Evolutionary conservation across 2,888 invertebrate species (phyloP), one percentile per base, ranked within the genome.

Genomic region (Plebejus melissa): DNA sequence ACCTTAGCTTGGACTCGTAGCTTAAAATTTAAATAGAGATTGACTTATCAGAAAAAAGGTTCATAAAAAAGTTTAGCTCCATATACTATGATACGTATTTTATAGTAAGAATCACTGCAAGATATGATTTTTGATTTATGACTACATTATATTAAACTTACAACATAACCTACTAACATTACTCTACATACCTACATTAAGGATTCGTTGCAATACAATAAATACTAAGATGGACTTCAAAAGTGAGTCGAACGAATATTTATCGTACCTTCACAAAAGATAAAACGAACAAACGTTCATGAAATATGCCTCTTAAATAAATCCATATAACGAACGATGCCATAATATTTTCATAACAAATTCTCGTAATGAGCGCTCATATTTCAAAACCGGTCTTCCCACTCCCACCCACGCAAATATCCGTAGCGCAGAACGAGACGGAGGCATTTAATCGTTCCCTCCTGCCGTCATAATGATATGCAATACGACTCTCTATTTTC

Each of bases 401-500:
- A 69, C 74, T 85, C 81, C 76, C 74, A 74, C 80, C 57, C 58
- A 4, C 74, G 36, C 69, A 75, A 76, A 78, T 6, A 57, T 74
- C 57, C 74, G 70, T 65, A 80, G 74, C 36, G 41, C 74, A 80
- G 82, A 88, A 78, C 81, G 85, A 86, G 89, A 88, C 78, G 77
- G 82, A 79, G 76, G 77, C 74, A 81, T 79, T 80, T 78, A 76
- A 79, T 78, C 78, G 77, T 78, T 79, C 77, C 78, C 78, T 76
- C 81, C 82, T 83, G 82, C 79, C 81, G 80, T 80, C 82, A 82
- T 89, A 89, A 89, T 88, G 87, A 88, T 88, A 89, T 89, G 87
- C 89, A 87, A 85, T 84, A 83, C 85, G 86, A 87, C 86, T 86
- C 88, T 85, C 85, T 83, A 80, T 80, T 80, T 76, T 77, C 82